A percentile compares a stretch with the other conserved stretches of the same genome.
These are phyloP conservation scores for Plutomurus gul DNA, from an alignment of 1,140 invertebrate genomes.

Conservation along the genomic window DNA sequence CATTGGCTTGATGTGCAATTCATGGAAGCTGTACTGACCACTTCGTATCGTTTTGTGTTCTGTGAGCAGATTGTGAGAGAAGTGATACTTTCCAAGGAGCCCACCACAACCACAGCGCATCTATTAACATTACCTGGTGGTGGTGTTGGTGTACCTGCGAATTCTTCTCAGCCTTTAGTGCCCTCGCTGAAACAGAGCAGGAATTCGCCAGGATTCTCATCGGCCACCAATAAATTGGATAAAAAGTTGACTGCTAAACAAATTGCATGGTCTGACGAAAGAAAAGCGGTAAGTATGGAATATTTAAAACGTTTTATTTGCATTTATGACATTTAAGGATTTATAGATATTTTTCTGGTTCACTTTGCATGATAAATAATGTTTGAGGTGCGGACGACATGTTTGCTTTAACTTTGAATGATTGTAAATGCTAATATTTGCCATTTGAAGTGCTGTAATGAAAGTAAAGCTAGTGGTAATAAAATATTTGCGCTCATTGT, in stretches of 20 bases:
- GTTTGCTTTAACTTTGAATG: no score
- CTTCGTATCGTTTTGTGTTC: slow-evolving; percentile 42
- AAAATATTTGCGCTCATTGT: no score
- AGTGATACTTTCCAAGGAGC: slow-evolving; percentile 51
- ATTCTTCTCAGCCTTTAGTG: background rate
- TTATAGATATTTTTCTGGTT: no score
- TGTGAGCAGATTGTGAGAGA: slow-evolving; percentile 52
- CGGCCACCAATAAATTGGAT: background rate
- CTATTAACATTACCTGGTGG: no score
- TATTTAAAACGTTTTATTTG: background rate
- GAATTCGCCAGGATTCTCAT: background rate
- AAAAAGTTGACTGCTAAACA: slow-evolving; percentile 43
- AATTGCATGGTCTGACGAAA: slow-evolving; percentile 50
- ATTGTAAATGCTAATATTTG: no score
- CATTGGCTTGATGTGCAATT: slow-evolving; percentile 3
- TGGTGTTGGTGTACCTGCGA: background rate
- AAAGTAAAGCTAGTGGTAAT: no score
- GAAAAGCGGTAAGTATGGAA: slow-evolving; percentile 51
- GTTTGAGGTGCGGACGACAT: no score
- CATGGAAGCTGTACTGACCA: slow-evolving; percentile 23
- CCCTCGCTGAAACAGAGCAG: slow-evolving; percentile 21
- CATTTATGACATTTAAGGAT: no score
- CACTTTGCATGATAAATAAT: no score
- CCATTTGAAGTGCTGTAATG: no score
- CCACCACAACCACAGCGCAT: slow-evolving; percentile 26